A percentile compares a stretch with the other conserved stretches of the same genome.
phyloP scores from a whole-genome alignment of 1,140 invertebrate genomes.

The Tetramorium parvispinum region DNA sequence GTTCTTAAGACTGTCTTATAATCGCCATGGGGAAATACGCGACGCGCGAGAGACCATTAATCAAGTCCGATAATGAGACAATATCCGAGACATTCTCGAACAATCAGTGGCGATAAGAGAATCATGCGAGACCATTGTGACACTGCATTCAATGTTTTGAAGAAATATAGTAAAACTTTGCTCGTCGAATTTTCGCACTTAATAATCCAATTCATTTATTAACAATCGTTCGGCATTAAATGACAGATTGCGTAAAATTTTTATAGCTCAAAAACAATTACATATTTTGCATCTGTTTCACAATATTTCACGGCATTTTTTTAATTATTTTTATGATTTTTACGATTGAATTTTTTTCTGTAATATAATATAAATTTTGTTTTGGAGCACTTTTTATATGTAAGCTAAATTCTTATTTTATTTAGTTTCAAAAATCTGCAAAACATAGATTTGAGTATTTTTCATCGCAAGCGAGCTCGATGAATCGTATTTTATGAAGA shows the following conservation, averaged over 20 bases:
- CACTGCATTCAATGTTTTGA: not conserved
- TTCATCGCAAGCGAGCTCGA: conserved; percentile 21
- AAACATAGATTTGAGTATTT: conserved; percentile 13
- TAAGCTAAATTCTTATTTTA: not conserved
- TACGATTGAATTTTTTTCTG: not conserved
- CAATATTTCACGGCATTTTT: not conserved
- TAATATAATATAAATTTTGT: not conserved
- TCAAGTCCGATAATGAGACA: conserved; percentile 54
- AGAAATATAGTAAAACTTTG: not conserved
- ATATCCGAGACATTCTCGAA: conserved; percentile 48
- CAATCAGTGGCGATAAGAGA: conserved; percentile 10
- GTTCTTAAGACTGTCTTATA: conserved; percentile 53
- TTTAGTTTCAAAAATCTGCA: conserved; percentile 24
- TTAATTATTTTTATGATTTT: not conserved
- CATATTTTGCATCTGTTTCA: not conserved
- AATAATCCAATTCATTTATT: not conserved
- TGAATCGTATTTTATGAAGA: conserved; percentile 57
- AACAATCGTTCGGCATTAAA: not conserved
- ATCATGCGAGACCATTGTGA: conserved; percentile 9
- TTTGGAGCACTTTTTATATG: not conserved
- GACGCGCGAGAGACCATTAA: conserved; percentile 42
- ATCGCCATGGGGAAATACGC: conserved; percentile 21
- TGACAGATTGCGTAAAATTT: not conserved
- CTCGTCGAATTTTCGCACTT: not conserved
- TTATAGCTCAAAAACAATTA: not conserved